Evolutionary conservation across 2,888 invertebrate genomes (phyloP).

Genomic region (Emmelina monodactyla): DNA sequence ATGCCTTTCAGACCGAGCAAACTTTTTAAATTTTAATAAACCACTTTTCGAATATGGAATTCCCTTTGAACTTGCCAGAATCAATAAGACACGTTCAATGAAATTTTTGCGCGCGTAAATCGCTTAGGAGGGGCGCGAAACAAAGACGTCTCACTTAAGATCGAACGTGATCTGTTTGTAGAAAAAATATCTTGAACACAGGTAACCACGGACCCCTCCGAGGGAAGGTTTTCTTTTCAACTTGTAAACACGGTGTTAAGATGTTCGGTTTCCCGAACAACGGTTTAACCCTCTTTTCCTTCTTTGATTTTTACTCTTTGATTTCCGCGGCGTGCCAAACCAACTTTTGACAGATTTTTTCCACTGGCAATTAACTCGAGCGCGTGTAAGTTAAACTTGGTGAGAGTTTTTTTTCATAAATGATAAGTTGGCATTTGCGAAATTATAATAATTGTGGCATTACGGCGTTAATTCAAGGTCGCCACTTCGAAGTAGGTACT

Average conservation of each 20-base stretch:
- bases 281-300: conserved; percentile 35
- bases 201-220: conserved; percentile 20
- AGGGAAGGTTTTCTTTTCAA: conserved; percentile 32
- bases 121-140: conserved; percentile 33
- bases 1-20: no score
- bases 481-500: no score
- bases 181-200: conserved; percentile 20
- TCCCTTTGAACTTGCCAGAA: conserved; percentile 23
- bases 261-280: conserved; percentile 39
- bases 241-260: conserved; percentile 53
- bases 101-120: conserved; percentile 39
- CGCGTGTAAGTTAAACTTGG: no score
- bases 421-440: no score
- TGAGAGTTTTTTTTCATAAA: no score
- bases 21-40: conserved; percentile 2
- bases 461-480: no score
- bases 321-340: no score
- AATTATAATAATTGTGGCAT: no score
- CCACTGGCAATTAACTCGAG: no score
- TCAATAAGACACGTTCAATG: conserved; percentile 44
- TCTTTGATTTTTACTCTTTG: no score
- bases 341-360: no score
- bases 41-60: conserved; percentile 2
- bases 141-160: conserved; percentile 61
- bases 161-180: conserved; percentile 63